These are phyloP conservation scores for Carettochelys insculpta DNA, from an alignment of 2,113 vertebrate genomes.

Conservation along the genomic window DNA sequence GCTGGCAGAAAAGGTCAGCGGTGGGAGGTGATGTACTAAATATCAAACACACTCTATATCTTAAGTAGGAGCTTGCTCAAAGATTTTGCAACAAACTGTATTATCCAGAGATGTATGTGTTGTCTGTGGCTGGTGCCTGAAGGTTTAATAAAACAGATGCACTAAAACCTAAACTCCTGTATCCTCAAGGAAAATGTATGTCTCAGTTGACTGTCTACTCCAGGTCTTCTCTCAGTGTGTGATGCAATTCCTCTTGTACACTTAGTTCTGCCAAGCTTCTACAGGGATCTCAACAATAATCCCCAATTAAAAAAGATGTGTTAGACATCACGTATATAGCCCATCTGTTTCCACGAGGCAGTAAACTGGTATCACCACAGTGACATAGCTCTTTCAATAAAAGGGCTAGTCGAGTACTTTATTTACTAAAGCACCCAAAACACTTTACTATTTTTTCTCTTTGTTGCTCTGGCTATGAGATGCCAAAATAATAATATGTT, in stretches of 20 bases:
- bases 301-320: not conserved
- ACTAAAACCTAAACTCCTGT: not conserved
- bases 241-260: not conserved
- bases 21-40: too few species aligned
- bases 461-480: not conserved
- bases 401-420: not conserved
- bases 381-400: not conserved
- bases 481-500: not conserved
- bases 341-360: not conserved
- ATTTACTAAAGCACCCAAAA: not conserved
- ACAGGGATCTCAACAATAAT: not conserved
- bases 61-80: too few species aligned
- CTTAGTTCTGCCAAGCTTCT: not conserved
- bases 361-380: not conserved
- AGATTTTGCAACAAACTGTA: too few species aligned
- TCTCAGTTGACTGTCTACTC: not conserved
- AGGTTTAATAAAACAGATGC: too few species aligned
- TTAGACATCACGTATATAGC: not conserved
- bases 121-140: too few species aligned
- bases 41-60: too few species aligned
- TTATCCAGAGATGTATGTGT: too few species aligned
- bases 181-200: not conserved
- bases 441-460: not conserved
- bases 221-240: not conserved
- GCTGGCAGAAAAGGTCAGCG: too few species aligned